Conservation (phyloP, 2,888 invertebrate genomes). For the Margaritifera margaritifera region DNA sequence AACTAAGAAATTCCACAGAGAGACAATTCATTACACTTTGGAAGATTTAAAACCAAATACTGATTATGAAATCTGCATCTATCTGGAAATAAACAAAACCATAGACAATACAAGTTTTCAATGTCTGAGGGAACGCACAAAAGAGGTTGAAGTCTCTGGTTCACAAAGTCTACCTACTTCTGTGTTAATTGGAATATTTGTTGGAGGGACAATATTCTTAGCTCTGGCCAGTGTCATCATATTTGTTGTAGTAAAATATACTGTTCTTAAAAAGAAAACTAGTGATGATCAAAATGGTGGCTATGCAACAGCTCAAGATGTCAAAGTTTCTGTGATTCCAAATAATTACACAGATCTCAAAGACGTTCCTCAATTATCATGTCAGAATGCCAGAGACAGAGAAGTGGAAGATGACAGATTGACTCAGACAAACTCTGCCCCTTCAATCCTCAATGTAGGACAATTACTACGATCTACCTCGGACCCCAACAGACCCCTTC, state of each 20-base stretch:
- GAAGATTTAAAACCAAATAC: conserved; percentile 3
- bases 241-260: conserved; percentile 31
- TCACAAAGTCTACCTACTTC: too few species aligned
- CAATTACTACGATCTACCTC: conserved; percentile 16
- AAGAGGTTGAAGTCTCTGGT: too few species aligned
- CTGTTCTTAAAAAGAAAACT: conserved; percentile 15
- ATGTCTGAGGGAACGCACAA: too few species aligned
- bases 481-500: conserved; percentile 30
- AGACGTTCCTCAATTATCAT: too few species aligned
- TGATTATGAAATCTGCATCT: not conserved
- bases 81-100: too few species aligned
- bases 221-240: conserved; percentile 24
- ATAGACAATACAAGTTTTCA: too few species aligned
- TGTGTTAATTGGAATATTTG: too few species aligned
- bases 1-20: not conserved
- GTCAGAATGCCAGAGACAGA: too few species aligned
- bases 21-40: not conserved
- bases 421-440: conserved; percentile 30
- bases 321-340: conserved; percentile 3
- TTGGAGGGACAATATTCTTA: conserved; percentile 6
- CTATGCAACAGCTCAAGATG: not conserved
- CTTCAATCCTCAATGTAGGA: conserved; percentile 30
- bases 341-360: not conserved
- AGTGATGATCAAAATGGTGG: conserved; percentile 2
- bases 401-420: not conserved